Conservation (phyloP, 2,113 vertebrate genomes). For the Thalassoma bifasciatum region DNA sequence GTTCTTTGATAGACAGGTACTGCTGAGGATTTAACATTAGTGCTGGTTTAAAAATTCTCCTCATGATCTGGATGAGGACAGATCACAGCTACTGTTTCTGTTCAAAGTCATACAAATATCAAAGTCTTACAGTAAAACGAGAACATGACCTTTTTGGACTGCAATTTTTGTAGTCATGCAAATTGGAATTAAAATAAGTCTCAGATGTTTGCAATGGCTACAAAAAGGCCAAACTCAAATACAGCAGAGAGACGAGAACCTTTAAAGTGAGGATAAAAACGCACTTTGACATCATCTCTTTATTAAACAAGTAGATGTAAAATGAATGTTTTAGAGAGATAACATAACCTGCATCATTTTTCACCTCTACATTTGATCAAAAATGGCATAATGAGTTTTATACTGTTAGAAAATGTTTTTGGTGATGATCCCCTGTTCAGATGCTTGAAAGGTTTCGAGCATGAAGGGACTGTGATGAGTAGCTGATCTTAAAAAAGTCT, state of each 20-base stretch:
- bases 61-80: neutral
- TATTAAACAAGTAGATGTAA: no score
- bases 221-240: neutral
- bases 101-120: neutral
- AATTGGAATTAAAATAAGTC: no score
- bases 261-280: neutral
- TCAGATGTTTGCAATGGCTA: neutral
- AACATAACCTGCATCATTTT: no score
- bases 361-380: no score
- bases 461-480: no score
- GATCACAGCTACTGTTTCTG: neutral
- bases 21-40: neutral
- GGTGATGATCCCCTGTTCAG: no score
- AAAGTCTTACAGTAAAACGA: neutral
- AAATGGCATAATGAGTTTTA: no score
- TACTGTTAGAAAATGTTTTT: no score
- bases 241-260: neutral
- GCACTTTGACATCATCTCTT: neutral
- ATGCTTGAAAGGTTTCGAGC: no score
- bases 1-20: neutral
- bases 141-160: neutral
- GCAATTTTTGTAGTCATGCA: neutral
- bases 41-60: neutral
- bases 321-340: no score
- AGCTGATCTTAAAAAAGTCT: no score